Evolutionary conservation across 1,140 invertebrate genomes (phyloP).

Genomic region (Drosophila sproati): DNA sequence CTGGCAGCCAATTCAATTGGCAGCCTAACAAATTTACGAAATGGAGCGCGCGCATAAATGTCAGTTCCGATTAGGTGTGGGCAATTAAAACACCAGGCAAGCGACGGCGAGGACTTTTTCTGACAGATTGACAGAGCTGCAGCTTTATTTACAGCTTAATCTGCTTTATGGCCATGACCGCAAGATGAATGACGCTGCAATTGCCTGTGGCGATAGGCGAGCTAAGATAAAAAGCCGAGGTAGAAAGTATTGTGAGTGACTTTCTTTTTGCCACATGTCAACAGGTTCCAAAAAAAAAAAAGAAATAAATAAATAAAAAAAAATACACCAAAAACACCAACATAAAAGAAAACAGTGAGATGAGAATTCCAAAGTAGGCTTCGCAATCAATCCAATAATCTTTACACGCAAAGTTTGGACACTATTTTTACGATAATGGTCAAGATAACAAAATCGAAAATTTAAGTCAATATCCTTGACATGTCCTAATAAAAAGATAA

Average conservation of each 20-base stretch:
- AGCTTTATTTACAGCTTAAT: slow-evolving; percentile 77
- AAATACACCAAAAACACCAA: not conserved
- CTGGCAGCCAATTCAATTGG: slow-evolving; percentile 45
- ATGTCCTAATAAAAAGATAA: not conserved
- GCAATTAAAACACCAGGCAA: slow-evolving; percentile 66
- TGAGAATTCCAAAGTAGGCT: slow-evolving; percentile 19
- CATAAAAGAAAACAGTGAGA: not conserved
- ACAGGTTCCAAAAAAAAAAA: slow-evolving; percentile 29
- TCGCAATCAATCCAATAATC: slow-evolving; percentile 18
- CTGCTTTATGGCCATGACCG: slow-evolving; percentile 47
- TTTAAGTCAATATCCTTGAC: not conserved
- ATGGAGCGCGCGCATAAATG: slow-evolving; percentile 79
- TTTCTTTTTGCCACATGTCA: slow-evolving; percentile 58
- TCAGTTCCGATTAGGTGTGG: slow-evolving; percentile 67
- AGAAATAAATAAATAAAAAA: not conserved
- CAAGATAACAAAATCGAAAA: not conserved
- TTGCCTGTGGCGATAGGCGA: slow-evolving; percentile 59
- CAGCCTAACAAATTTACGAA: slow-evolving; percentile 55
- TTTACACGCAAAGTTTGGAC: not conserved
- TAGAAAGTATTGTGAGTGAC: slow-evolving; percentile 65
- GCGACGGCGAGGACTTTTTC: slow-evolving; percentile 35
- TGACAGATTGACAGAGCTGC: slow-evolving; percentile 66
- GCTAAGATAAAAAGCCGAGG: slow-evolving; percentile 47
- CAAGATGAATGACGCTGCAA: slow-evolving; percentile 70
- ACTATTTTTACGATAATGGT: not conserved